Evolutionary conservation across 37 sponge, comb jelly and placozoan species (phyloP), one percentile per base, ranked within the genome.

Genomic region (Corticium candelabrum): DNA sequence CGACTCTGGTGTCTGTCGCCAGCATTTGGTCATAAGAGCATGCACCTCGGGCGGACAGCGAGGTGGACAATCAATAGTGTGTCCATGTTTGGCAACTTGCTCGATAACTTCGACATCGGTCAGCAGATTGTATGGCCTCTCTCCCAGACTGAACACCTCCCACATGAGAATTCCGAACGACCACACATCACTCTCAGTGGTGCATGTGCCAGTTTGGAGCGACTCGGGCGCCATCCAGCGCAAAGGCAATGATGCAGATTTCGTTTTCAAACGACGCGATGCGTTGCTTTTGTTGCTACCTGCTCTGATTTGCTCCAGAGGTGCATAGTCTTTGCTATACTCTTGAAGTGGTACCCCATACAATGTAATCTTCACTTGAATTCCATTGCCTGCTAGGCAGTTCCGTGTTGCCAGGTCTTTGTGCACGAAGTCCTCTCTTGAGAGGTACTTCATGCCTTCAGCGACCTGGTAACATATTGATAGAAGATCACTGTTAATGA

Each of bases 91-190:
- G 15, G 62, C 62, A 50, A 50, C 62, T 21, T 50, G 62, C 62
- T 50, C 62, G 15, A 50, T 11, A 11, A 50, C 62, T 21, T 50
- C 62, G 15, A 27, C 21, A 50, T 50, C 62, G 15, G 62, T 50
- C 62, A 21, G 21, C 11, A 50, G 21, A 11, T 50, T 21, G 62
- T 50, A 50, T 21, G 62, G 62, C 21, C 62, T 11, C 62, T 50
- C 21, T 11, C 62, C 62, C 62, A 50, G 21, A 21, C 15, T 21
- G 62, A 50, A 50, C 62, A 50, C 62, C 21, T 50, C 62, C 62
- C 62, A 50, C 62, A 50, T 50, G 62, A 50, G 62, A 50, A 50
- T 50, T 27, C 62, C 62, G 62, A 50, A 50, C 62, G 62, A 50
- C 62, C 62, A 50, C 15, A 50, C 62, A 21, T 50, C 62, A 21